Conservation (phyloP, 2,797 vertebrate species). For the Cichlasoma orientale region DNA sequence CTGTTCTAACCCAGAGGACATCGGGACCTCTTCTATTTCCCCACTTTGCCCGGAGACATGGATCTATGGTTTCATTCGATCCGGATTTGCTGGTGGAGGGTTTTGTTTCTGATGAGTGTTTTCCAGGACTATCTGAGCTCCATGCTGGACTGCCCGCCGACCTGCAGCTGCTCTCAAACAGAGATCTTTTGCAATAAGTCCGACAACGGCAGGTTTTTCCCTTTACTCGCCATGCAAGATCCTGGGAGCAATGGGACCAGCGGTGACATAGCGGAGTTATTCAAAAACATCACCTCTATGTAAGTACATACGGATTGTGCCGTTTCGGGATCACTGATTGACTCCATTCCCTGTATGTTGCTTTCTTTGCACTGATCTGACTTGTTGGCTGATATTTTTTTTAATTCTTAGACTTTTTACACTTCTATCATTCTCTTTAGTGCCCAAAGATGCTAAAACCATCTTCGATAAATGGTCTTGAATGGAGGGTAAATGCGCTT, state of each 20-base stretch:
- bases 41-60: constrained; percentile 88
- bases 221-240: constrained; percentile 93
- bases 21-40: constrained; percentile 63
- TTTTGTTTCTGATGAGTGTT: constrained; percentile 93
- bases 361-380: constrained; percentile 34
- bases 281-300: constrained; percentile 96
- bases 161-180: constrained; percentile 95
- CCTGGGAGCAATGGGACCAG: constrained; percentile 85
- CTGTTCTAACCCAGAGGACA: constrained; percentile 75
- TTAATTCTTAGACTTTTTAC: constrained; percentile 33
- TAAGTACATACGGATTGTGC: constrained; percentile 81
- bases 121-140: constrained; percentile 94
- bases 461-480: neutral
- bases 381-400: constrained; percentile 35
- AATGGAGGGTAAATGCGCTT: constrained; percentile 15
- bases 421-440: constrained; percentile 6
- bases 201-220: constrained; percentile 95
- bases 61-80: constrained; percentile 94
- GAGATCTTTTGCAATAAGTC: constrained; percentile 97
- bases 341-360: constrained; percentile 42
- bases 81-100: constrained; percentile 93
- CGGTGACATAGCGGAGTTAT: constrained; percentile 95
- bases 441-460: neutral
- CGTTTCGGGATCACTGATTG: constrained; percentile 44
- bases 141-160: constrained; percentile 95